Evolutionary conservation across 1,140 invertebrate genomes (phyloP), one percentile per base, ranked within the genome.

Genomic region (Philaenus spumarius): DNA sequence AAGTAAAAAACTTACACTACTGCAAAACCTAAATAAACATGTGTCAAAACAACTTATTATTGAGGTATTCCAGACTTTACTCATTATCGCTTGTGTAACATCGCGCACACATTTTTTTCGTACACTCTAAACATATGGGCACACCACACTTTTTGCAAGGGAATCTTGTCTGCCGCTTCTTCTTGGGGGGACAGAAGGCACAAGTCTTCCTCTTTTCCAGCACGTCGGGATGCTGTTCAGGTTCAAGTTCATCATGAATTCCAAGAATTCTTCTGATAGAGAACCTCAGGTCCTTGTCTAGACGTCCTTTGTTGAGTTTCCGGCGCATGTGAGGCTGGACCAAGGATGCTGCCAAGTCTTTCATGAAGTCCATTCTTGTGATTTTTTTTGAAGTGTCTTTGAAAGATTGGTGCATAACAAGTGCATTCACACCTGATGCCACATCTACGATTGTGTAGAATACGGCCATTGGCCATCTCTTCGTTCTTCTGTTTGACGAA

Each of bases 381-480:
- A 50, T 54, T 37, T 26, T 47, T 48, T 62, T 42, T 12, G 20
- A 15, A 52, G 19, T 47, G 30, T 30, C 17, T 14, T 30, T 47
- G 22, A 39, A 45, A 12, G 55, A 54, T 40, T 56, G 17, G 15
- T 60, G 40, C 15, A 58, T 23, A 26, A 53, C 15, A 55, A 40
- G 55, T 24, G 45, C 39, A 47, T 23, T 55, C 43, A 37, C 51
- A 20, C 42, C 45, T 23, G 61, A n/a, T n/a, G n/a, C 56, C 47
- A 69, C 53, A 43, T 71, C 69, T 48, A 71, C 40, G 17, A 69
- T 55, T 63, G 69, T 62, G 55, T 62, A 64, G 57, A 70, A 69
- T 19, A 71, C 59, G 22, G 65, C 67, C 30, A 68, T 30, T n/a
- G 68, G 63, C 66, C 68, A 72, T 48, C 66, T 42, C 30, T 61